phyloP scores from a whole-genome alignment of 2,113 vertebrate genomes.

The Tamias sibiricus region DNA sequence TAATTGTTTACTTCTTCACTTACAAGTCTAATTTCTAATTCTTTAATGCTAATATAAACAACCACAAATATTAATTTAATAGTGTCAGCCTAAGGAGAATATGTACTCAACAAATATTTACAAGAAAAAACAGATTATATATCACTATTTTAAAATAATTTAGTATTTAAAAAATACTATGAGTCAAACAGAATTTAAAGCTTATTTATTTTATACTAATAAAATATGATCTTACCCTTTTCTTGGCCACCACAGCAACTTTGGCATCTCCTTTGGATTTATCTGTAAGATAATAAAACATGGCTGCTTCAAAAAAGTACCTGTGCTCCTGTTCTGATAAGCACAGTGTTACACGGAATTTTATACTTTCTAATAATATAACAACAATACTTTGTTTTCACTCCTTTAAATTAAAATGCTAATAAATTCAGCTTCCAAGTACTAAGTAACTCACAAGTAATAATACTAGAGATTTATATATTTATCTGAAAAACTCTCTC shows the following conservation, averaged over 20 bases:
- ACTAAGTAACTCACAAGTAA: background rate
- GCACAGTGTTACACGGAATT: background rate
- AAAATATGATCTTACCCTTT: conserved; percentile 67
- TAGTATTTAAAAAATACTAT: conserved; percentile 24
- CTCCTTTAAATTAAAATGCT: conserved; percentile 36
- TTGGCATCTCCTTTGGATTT: conserved; percentile 57
- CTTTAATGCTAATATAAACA: background rate
- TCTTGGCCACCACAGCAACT: conserved; percentile 46
- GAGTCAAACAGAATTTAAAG: conserved; percentile 36
- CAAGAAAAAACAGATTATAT: background rate
- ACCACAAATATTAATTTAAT: conserved; percentile 35
- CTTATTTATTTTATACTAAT: conserved; percentile 49
- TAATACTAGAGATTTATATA: background rate
- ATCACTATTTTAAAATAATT: conserved; percentile 30
- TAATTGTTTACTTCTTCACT: background rate
- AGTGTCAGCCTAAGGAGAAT: background rate
- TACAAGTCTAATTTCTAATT: conserved; percentile 26
- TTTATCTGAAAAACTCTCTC: background rate
- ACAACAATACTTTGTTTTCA: background rate
- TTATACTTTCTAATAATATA: background rate
- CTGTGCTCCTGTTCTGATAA: background rate
- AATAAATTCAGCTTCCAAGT: conserved; percentile 55
- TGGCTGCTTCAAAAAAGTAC: conserved; percentile 17
- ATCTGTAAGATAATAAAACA: conserved; percentile 69
- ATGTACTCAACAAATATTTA: conserved; percentile 25